Evolutionary conservation across 2,888 invertebrate genomes (phyloP).

Genomic region (Hirtodrosophila duncani): DNA sequence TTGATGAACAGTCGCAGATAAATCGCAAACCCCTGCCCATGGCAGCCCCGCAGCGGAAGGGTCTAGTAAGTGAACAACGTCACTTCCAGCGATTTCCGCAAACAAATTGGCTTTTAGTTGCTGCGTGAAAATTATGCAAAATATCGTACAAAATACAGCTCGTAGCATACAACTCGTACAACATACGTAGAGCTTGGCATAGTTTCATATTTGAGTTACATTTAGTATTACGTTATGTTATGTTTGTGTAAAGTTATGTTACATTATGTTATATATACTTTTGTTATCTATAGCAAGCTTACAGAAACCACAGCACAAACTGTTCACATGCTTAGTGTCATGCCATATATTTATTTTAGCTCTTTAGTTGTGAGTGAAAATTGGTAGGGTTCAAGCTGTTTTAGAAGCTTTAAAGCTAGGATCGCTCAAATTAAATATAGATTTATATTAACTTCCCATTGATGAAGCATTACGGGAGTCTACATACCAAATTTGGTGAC

Average conservation of each 20-base stretch:
- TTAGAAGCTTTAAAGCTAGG: no score
- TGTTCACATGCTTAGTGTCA: no score
- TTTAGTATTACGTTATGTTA: conserved; percentile 17
- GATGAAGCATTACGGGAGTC: no score
- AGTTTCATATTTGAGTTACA: no score
- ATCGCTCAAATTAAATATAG: no score
- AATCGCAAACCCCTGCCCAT: conserved; percentile 17
- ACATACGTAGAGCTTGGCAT: conserved; percentile 33
- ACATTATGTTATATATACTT: background rate
- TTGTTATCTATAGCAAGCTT: conserved; percentile 8
- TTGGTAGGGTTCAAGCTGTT: no score
- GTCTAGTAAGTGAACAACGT: conserved; percentile 73
- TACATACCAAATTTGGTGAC: no score
- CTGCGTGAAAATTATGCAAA: conserved; percentile 39
- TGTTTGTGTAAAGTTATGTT: background rate
- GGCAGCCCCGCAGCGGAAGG: conserved; percentile 4
- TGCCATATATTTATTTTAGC: no score
- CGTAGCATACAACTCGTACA: no score
- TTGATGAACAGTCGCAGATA: conserved; percentile 59
- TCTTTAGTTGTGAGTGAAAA: no score
- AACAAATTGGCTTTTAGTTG: conserved; percentile 52
- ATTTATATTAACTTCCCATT: no score
- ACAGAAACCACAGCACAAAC: background rate
- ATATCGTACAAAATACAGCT: conserved; percentile 40
- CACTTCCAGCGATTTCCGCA: no score